Base-by-base conservation (phyloP, 2,797 vertebrate species). In the Iguana delicatissima region DNA sequence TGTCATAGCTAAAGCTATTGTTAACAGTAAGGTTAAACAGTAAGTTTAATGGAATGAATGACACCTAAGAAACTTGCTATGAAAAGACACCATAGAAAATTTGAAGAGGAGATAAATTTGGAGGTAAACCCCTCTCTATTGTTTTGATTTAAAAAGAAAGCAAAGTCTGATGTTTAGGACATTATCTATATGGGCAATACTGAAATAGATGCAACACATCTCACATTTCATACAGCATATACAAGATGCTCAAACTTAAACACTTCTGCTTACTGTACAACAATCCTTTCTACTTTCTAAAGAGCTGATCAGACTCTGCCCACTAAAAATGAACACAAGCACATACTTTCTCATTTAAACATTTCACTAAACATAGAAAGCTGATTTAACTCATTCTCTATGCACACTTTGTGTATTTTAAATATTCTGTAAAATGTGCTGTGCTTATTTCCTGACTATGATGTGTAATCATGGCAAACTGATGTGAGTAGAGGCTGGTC, bases 41-140 rank as follows among this genome's bases (percentile, higher is more conserved):
- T 72, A 50, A 38, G 22, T 29, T 46, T 64, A 3, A 50, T 89
- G 93, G 69, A 92, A 91, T 86, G 67, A 94, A 92, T 89, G 93
- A 94, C 93, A 95, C 81, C 95, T 94, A 89, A 88, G 91, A 94
- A 95, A 82, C 4, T 46, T 46, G 42, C 42, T 46, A 46, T 46
- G 85, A 95, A 80, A 50, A 80, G 59, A 35, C 13, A 91, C 69
- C 92, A 92, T 77, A 92, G 88, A 94, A 88, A 0, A 22, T 79
- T 0, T 69, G 26, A 3, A 77, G 9, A 0, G 80, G 14, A 32
- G n/a, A 13, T 72, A 80, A 79, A 84, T 38, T 24, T 35, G 72
- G 20, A 62, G 59, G 13, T 62, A 62, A 62, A 57, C 52, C 6
- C n/a, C 12, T 81, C 22, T 81, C 7, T 55, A 26, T 26, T n/a